Conservation (phyloP, 2,113 vertebrate genomes). For the Callionymus lyra region DNA sequence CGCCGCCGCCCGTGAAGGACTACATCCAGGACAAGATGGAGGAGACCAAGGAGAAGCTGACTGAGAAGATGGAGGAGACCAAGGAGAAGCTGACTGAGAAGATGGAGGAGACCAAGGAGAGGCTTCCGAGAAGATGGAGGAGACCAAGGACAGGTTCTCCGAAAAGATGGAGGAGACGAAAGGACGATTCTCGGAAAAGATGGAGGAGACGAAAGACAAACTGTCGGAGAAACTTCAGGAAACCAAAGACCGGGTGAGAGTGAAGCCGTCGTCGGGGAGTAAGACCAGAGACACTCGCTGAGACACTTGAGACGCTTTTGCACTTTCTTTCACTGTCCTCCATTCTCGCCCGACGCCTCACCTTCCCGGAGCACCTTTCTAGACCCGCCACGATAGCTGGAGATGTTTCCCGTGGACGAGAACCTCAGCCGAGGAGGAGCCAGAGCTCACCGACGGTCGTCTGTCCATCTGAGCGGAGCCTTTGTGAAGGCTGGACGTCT, state of each 20-base stretch:
- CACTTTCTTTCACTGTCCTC: slow-evolving; percentile 19
- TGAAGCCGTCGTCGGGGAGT: slow-evolving; percentile 76
- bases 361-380: neutral
- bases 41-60: slow-evolving; percentile 75
- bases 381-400: too few relatives aligned
- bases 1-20: slow-evolving; percentile 86
- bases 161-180: slow-evolving; percentile 87
- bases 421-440: too few relatives aligned
- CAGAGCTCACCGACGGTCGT: too few relatives aligned
- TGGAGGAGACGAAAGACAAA: slow-evolving; percentile 92
- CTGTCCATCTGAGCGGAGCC: slow-evolving; percentile 9
- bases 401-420: too few relatives aligned
- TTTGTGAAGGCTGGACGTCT: slow-evolving; percentile 23
- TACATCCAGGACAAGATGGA: slow-evolving; percentile 89
- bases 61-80: slow-evolving; percentile 67
- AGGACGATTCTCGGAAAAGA: slow-evolving; percentile 70
- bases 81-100: slow-evolving; percentile 76
- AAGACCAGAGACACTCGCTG: slow-evolving; percentile 36
- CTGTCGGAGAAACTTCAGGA: slow-evolving; percentile 84
- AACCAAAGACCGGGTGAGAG: slow-evolving; percentile 84
- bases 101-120: slow-evolving; percentile 84
- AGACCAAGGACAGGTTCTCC: slow-evolving; percentile 70
- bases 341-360: slow-evolving; percentile 14
- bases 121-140: slow-evolving; percentile 79
- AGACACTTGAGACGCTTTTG: slow-evolving; percentile 12